Evolutionary conservation across 2,888 invertebrate genomes (phyloP), one percentile per base, ranked within the genome.

Genomic region (Reticulitermes lucifugus): DNA sequence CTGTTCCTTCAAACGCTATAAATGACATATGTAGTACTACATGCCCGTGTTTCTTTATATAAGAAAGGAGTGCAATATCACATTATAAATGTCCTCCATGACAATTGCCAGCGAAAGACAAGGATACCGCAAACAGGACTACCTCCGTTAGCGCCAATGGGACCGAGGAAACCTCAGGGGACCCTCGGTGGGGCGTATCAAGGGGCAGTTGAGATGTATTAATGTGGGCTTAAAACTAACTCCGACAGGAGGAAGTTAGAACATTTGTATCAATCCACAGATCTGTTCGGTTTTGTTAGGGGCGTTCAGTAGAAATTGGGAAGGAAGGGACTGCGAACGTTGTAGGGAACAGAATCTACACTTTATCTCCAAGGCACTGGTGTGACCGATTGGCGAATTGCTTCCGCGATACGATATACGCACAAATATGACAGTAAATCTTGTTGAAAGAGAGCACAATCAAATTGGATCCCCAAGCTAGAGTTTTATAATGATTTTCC

Each of bases 221-320:
- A 73, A 73, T 73, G 73, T 41, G 29, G 41, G 41, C 29, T 29
- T 73, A 73, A 35, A 73, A 73, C 73, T 73, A 41, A 35, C 35
- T 73, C 73, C 73, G 73, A 73, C 73, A 73, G 73, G 4, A 73
- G 73, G 73, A 73, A 73, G 73, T 73, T 73, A 73, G 14, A 35
- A 41, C 73, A 73, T 73, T 73, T 73, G 73, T 73, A 73, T 73
- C 73, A 73, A 73, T 41, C 73, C 73, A 41, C 41, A 41, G 41
- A 41, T 73, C 35, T 73, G 73, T 73, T 73, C 29, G 29, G 73
- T 29, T 73, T 35, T 73, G 73, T 73, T 73, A 73, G 73, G 73
- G 73, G 73, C 18, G 41, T 41, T 12, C 73, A 7, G 35, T 41
- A 73, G 41, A 41, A 41, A 41, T 41, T 73, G 73, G 41, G 18